These are phyloP conservation scores for Capromys pilorides DNA, from an alignment of 2,797 vertebrate species.

Conservation along the genomic window DNA sequence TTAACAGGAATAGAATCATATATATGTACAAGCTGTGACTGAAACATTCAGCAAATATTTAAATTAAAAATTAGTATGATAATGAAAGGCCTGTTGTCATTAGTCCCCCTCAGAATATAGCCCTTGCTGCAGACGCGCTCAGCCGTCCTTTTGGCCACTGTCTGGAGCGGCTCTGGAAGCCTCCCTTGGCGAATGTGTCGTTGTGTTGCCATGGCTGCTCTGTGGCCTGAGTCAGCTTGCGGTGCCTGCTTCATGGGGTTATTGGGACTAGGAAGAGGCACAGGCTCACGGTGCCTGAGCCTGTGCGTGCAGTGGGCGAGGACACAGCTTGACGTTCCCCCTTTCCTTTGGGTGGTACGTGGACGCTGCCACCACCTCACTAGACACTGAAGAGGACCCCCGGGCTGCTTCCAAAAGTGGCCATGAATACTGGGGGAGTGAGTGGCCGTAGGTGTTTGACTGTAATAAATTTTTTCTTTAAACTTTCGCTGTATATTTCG, in stretches of 20 bases:
- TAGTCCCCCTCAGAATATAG: not conserved
- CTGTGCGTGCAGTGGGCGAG: not conserved
- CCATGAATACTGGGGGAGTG: not conserved
- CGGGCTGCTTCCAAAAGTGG: not conserved
- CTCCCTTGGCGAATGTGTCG: not conserved
- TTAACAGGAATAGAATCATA: conserved; percentile 18
- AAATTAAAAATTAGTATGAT: not conserved
- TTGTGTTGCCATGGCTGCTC: not conserved
- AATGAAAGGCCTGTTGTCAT: not conserved
- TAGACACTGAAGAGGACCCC: not conserved
- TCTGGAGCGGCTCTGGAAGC: not conserved
- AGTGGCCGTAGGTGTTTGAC: not conserved
- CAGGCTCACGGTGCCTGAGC: not conserved
- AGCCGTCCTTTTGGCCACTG: not conserved
- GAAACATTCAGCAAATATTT: not conserved
- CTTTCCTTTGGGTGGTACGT: not conserved
- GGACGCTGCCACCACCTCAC: not conserved
- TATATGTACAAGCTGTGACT: not conserved
- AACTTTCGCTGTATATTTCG: not conserved
- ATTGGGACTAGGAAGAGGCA: not conserved
- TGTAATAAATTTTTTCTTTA: not conserved
- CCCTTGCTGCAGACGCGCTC: not conserved
- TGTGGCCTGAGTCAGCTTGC: not conserved
- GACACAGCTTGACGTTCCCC: not conserved
- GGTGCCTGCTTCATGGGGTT: not conserved